Conservation (phyloP, 2,113 vertebrate genomes). For the Uropsilus gracilis region DNA sequence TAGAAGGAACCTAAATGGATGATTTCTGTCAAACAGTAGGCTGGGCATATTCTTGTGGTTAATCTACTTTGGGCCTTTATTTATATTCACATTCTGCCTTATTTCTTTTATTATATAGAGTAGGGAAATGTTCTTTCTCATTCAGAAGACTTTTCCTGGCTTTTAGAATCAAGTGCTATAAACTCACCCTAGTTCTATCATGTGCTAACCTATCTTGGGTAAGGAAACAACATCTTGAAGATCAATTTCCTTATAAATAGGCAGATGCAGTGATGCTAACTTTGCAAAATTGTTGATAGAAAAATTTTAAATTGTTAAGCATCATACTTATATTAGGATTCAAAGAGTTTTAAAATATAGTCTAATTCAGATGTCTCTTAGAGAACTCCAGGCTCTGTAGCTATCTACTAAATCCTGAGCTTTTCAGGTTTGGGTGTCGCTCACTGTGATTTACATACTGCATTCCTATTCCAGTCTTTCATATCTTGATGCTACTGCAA, state of each 20-base stretch:
- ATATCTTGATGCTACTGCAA: not conserved
- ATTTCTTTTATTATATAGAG: not conserved
- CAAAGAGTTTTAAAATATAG: not conserved
- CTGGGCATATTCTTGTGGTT: not conserved
- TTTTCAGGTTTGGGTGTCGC: not conserved
- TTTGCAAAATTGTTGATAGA: not conserved
- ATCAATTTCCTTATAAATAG: not conserved
- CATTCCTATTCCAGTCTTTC: not conserved
- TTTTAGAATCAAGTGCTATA: not conserved
- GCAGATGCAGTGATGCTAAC: not conserved
- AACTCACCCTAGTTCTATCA: not conserved
- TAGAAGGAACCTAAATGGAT: not conserved
- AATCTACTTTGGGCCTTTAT: not conserved
- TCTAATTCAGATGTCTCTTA: not conserved
- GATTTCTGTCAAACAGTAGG: not conserved
- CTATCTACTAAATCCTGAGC: not conserved
- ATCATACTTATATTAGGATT: not conserved
- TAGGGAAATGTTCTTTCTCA: not conserved
- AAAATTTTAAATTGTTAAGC: not conserved
- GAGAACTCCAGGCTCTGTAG: not conserved
- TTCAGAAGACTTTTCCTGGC: not conserved
- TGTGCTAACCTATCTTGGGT: not conserved
- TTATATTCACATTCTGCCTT: not conserved
- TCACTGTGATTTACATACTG: rapidly evolving
- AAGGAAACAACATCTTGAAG: not conserved